Conservation (phyloP, 2,888 invertebrate species). For the Periphyllus acericola region DNA sequence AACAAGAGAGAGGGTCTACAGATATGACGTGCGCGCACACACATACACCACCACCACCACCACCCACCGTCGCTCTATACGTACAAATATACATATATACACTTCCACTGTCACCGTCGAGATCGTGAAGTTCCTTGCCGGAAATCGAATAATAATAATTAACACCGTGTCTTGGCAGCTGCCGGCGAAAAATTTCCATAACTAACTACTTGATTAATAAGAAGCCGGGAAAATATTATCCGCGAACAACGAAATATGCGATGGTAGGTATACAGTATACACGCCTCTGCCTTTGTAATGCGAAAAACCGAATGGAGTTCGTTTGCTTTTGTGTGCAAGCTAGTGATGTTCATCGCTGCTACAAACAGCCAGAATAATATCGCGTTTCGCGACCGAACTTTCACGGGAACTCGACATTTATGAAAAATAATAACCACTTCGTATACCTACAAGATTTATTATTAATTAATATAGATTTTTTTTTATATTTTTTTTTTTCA, state of each 20-base stretch:
- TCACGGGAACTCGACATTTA: background rate
- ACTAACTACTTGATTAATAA: constrained; percentile 59
- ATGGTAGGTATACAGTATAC: too few species aligned
- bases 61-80: background rate
- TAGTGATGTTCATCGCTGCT: too few species aligned
- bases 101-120: background rate
- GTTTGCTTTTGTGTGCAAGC: background rate
- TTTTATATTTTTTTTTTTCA: background rate
- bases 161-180: constrained; percentile 47
- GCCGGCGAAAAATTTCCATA: constrained; percentile 58
- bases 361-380: background rate
- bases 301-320: background rate
- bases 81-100: background rate
- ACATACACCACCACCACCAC: background rate
- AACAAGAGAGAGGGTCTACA: constrained; percentile 15
- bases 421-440: background rate
- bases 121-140: background rate
- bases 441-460: background rate
- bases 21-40: background rate
- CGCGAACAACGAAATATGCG: background rate
- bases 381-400: background rate
- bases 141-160: constrained; percentile 59
- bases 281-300: background rate
- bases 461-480: background rate
- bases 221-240: constrained; percentile 30